Conservation (phyloP, 2,797 vertebrate genomes). For the Cryptoblepharus egeriae region DNA sequence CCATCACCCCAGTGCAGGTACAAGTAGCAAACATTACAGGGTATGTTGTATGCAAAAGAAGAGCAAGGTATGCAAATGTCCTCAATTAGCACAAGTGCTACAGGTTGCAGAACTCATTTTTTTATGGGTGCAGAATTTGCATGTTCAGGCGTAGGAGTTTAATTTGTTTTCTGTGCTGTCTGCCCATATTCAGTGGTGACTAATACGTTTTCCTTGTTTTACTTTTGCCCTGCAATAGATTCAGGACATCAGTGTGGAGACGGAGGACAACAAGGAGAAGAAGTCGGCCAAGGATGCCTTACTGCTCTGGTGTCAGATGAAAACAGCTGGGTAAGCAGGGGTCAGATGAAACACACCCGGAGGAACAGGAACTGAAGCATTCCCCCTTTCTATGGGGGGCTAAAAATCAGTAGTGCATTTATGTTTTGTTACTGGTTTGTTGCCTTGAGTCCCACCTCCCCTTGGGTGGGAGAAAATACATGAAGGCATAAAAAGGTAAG, state of each 20-base stretch:
- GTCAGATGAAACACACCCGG: too few relatives aligned
- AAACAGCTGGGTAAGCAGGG: slow-evolving; percentile 91
- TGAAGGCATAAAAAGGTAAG: too few relatives aligned
- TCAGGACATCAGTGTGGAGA: slow-evolving; percentile 96
- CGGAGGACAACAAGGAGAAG: slow-evolving; percentile 93
- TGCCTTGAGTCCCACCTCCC: too few relatives aligned
- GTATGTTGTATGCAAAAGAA: not conserved
- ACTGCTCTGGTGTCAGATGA: slow-evolving; percentile 96
- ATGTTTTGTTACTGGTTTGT: too few relatives aligned
- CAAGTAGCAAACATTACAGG: not conserved
- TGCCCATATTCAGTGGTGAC: not conserved
- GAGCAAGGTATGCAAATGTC: not conserved
- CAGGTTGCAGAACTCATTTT: not conserved
- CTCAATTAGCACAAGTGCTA: not conserved
- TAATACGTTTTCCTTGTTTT: not conserved
- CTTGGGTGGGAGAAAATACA: too few relatives aligned
- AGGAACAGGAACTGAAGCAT: too few relatives aligned
- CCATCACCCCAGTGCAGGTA: not conserved
- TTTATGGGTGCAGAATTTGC: not conserved
- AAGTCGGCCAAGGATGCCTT: slow-evolving; percentile 95
- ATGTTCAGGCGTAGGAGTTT: too few relatives aligned
- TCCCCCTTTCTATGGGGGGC: too few relatives aligned
- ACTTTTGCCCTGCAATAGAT: slow-evolving; percentile 78
- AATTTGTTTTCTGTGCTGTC: too few relatives aligned
- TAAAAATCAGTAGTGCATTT: too few relatives aligned